Conservation (phyloP, 1,140 invertebrate genomes). For the Palaemon carinicauda region DNA sequence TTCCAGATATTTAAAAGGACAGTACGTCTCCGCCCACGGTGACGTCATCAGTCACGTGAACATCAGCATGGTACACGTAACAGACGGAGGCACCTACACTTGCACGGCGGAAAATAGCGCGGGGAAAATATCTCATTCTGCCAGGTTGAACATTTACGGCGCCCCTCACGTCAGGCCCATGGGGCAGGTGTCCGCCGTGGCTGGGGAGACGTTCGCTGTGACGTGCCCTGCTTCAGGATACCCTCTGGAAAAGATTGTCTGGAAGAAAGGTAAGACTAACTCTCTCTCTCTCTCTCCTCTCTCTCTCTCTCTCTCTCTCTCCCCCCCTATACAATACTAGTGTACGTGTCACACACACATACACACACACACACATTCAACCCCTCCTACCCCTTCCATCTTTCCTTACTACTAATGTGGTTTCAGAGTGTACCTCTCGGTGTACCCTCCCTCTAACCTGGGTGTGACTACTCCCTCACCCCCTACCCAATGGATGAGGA, state of each 20-base stretch:
- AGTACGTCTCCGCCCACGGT: constrained; percentile 16
- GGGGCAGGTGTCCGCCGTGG: constrained; percentile 44
- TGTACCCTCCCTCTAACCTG: too few species aligned
- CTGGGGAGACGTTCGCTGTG: constrained; percentile 40
- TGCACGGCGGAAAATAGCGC: constrained; percentile 69
- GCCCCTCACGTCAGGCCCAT: constrained; percentile 43
- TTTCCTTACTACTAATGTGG: too few species aligned
- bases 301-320: neutral
- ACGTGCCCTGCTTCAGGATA: constrained; percentile 54
- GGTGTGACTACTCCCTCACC: too few species aligned
- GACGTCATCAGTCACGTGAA: constrained; percentile 71
- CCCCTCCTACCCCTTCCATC: too few species aligned
- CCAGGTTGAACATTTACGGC: constrained; percentile 82
- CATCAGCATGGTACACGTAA: constrained; percentile 79
- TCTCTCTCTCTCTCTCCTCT: neutral
- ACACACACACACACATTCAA: too few species aligned
- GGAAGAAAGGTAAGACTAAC: constrained; percentile 43
- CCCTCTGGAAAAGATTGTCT: constrained; percentile 39
- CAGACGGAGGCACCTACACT: constrained; percentile 71
- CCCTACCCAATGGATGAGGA: too few species aligned
- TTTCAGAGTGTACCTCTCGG: too few species aligned
- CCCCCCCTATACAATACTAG: neutral
- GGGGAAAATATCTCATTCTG: constrained; percentile 72
- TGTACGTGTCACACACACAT: too few species aligned
- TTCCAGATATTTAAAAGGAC: constrained; percentile 66